A percentile compares a stretch with the other conserved stretches of the same genome.
Evolutionary conservation across 2,888 invertebrate species (phyloP).

Genomic region (Strigamia crassipes): DNA sequence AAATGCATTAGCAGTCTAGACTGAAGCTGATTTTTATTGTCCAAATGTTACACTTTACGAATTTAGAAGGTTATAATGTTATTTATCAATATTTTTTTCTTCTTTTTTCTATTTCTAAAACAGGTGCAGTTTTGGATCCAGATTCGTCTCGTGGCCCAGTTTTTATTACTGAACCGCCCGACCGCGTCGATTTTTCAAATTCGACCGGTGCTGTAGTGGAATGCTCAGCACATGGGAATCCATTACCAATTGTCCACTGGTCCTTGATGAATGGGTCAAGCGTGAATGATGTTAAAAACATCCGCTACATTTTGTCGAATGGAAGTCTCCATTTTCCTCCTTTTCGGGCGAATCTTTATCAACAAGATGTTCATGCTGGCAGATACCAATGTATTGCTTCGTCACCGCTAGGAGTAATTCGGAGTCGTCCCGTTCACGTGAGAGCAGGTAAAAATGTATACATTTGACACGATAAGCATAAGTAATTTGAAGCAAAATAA

Average conservation of each 20-base stretch:
- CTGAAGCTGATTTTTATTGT: too few species aligned
- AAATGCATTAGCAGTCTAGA: too few species aligned
- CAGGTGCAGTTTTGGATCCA: neutral
- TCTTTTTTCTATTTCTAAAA: neutral
- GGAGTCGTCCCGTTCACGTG: conserved; percentile 43
- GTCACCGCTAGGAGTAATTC: conserved; percentile 22
- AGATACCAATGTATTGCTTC: conserved; percentile 38
- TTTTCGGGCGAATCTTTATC: conserved; percentile 26
- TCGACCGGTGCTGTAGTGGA: conserved; percentile 56
- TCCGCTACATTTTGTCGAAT: conserved; percentile 24
- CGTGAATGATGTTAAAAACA: conserved; percentile 20
- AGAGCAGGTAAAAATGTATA: conserved; percentile 20
- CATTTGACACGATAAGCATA: neutral
- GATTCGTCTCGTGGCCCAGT: conserved; percentile 54
- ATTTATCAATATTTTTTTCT: neutral
- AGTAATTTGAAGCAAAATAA: neutral
- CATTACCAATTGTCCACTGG: conserved; percentile 54
- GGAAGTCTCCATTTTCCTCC: conserved; percentile 39
- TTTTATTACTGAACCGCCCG: conserved; percentile 57
- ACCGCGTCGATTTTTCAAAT: conserved; percentile 56
- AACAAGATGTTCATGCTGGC: conserved; percentile 44
- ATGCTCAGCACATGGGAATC: conserved; percentile 58
- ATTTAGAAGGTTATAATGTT: too few species aligned
- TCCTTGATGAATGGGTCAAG: neutral
- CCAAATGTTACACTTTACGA: too few species aligned